Base-by-base conservation (phyloP, 2,797 vertebrate species). In the Poeciliopsis turneri region DNA sequence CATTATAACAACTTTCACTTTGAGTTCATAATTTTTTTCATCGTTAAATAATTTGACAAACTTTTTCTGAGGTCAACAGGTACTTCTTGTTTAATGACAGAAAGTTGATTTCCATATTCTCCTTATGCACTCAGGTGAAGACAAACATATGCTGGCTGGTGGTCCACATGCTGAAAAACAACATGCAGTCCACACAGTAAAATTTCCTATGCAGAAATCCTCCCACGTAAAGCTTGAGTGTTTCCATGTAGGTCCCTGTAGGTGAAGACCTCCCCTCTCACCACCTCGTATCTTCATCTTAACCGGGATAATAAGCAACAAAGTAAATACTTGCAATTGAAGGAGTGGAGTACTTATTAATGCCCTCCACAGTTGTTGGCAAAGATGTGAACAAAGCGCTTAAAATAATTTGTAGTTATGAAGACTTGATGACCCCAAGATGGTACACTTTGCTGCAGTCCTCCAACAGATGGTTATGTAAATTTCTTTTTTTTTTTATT, bases 81-180 rank as follows among this genome's bases (percentile, higher is more conserved):
- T 33, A 46, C 74, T 68, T 45, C n/a, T 66, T 74, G 51, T 55
- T 55, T 45, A 77, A 41, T 77, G 51, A 10, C 41, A 41, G n/a
- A 41, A 18, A 16, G 45, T 33, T 8, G 18, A 30, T 45, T 69
- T 57, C 72, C 72, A 74, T 57, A 28, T 15, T 9, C 59, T 59
- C 53, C 39, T 39, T 15, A 0, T 25, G 23, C 28, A 69, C 9
- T 36, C 10, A 51, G 46, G 66, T 47, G 23, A 16, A 46, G 2
- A 33, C 66, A 55, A 51, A 55, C 71, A 45, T 28, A 5, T 70
- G 70, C 23, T 49, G 41, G 41, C 45, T 70, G 64, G 23, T 49
- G 41, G 41, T 28, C 1, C 45, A 36, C 43, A 49, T 47, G n/a
- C 59, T 49, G 30, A 39, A 45, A 57, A 79, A 72, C 61, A 74